Evolutionary conservation across 2,797 vertebrate species (phyloP).

Genomic region (Rhinella marina): DNA sequence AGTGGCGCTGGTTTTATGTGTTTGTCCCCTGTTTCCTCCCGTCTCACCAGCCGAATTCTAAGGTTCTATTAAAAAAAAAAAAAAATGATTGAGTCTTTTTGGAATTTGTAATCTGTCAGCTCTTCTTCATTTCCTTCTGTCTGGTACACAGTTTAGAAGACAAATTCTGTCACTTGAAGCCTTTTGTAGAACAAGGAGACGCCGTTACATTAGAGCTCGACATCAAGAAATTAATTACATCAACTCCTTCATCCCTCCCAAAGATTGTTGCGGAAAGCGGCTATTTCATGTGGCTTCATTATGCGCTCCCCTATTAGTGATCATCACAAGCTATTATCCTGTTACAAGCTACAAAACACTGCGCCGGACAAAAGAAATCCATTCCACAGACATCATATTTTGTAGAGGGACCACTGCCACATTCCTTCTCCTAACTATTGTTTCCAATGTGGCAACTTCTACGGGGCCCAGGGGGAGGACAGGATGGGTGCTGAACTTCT

Average conservation of each 20-base stretch:
- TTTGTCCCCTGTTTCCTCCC: neutral
- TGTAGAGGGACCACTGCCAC: neutral
- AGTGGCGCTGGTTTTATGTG: neutral
- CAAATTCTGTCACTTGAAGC: conserved; percentile 16
- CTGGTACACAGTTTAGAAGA: conserved; percentile 10
- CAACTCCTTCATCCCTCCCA: conserved; percentile 5
- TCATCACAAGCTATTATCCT: conserved; percentile 26
- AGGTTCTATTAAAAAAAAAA: neutral
- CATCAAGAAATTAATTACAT: conserved; percentile 23
- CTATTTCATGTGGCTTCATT: conserved; percentile 26
- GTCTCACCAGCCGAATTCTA: neutral
- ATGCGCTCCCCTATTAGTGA: conserved; percentile 3
- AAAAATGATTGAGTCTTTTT: neutral
- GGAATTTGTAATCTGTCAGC: neutral
- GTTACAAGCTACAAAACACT: conserved; percentile 20
- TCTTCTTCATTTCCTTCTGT: neutral
- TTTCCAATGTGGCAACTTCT: neutral
- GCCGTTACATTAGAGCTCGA: neutral
- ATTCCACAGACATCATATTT: neutral
- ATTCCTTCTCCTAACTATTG: neutral
- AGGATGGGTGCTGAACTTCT: no score
- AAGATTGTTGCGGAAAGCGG: conserved; percentile 1
- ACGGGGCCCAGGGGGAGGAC: no score
- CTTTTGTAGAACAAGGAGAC: conserved; percentile 7
- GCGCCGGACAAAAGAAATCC: neutral